Evolutionary conservation across 2,113 vertebrate species (phyloP).

Genomic region (Lepus americanus): DNA sequence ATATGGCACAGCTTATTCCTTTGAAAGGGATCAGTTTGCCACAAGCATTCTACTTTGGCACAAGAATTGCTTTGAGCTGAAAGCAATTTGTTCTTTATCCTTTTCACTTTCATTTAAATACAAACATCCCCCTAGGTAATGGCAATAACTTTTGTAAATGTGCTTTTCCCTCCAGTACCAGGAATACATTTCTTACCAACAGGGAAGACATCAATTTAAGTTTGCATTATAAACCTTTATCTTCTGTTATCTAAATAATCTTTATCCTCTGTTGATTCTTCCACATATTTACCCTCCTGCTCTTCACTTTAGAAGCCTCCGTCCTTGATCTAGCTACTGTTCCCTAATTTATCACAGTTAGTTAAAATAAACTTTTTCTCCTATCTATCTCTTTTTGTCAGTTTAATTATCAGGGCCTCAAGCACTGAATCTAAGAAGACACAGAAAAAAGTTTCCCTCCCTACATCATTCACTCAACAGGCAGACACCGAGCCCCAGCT

Average conservation of each 20-base stretch:
- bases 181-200: not conserved
- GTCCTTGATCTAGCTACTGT: not conserved
- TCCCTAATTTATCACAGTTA: not conserved
- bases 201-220: not conserved
- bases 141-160: not conserved
- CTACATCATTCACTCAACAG: not conserved
- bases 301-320: not conserved
- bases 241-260: not conserved
- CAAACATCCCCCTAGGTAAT: not conserved
- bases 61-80: not conserved
- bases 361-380: not conserved
- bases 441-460: not conserved
- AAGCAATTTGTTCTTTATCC: not conserved
- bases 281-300: not conserved
- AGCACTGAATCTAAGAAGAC: not conserved
- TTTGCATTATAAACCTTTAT: not conserved
- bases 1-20: not conserved
- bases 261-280: not conserved
- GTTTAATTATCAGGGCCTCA: not conserved
- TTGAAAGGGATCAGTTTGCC: not conserved
- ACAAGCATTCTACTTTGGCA: not conserved
- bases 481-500: not conserved
- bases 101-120: not conserved
- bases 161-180: not conserved
- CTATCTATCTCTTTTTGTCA: not conserved